Evolutionary conservation across 2,797 vertebrate genomes (phyloP).

Genomic region (Mus minutoides): DNA sequence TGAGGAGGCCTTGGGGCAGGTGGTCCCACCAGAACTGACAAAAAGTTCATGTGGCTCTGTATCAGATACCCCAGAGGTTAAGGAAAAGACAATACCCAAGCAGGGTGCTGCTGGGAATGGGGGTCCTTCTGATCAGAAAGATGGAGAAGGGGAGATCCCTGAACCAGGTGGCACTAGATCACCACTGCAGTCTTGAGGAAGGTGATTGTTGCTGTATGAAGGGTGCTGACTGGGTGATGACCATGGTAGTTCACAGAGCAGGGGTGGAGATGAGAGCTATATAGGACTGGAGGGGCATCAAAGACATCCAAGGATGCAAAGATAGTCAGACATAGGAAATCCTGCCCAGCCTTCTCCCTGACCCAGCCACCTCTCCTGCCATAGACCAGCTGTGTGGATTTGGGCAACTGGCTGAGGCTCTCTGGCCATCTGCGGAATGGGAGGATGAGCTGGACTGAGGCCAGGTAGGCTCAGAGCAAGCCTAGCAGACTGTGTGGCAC

Average conservation of each 20-base stretch:
- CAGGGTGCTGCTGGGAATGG: background rate
- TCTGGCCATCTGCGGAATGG: background rate
- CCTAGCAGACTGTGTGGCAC: background rate
- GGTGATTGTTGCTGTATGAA: background rate
- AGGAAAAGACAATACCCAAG: background rate
- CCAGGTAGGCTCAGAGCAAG: background rate
- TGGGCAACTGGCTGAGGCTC: background rate
- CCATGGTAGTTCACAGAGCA: background rate
- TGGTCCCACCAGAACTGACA: background rate
- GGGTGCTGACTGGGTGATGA: background rate
- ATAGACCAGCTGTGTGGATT: background rate
- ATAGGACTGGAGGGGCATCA: background rate
- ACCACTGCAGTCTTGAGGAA: background rate
- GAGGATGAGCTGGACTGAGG: background rate
- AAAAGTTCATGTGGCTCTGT: background rate
- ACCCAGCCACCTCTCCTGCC: background rate
- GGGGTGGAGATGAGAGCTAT: background rate
- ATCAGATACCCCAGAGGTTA: background rate
- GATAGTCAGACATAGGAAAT: background rate
- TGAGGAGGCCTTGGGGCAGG: accelerated
- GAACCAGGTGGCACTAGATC: background rate
- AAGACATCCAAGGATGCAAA: background rate
- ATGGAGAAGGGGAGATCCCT: background rate
- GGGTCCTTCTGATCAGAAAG: no score
- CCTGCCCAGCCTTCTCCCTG: background rate